Conservation (phyloP, 2,888 invertebrate genomes). For the Ischnus inquisitorius region DNA sequence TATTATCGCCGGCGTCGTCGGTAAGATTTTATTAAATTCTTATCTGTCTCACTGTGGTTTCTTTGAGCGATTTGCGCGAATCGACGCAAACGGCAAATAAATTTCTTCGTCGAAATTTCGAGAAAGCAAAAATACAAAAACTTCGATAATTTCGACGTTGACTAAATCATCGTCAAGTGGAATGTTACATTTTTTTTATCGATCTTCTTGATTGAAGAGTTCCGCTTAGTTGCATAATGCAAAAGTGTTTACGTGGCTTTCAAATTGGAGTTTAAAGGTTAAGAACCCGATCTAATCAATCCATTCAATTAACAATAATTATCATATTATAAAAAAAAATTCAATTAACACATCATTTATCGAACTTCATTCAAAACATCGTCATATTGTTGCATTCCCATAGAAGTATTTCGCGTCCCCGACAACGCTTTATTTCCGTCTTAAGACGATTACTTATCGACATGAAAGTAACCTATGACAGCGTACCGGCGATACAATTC, state of each 20-base stretch:
- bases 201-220: neutral
- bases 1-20: constrained; percentile 79
- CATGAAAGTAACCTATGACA: neutral
- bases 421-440: no score
- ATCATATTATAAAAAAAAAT: neutral
- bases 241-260: neutral
- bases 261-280: neutral
- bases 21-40: constrained; percentile 75
- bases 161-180: neutral
- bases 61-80: neutral
- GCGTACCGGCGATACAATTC: neutral
- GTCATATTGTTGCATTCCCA: neutral
- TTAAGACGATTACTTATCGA: no score
- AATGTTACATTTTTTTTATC: neutral
- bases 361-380: neutral
- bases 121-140: neutral
- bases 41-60: neutral
- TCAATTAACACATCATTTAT: neutral
- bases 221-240: neutral
- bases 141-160: neutral
- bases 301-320: neutral
- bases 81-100: neutral
- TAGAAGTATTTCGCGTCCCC: no score
- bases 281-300: neutral
- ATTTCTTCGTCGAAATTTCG: neutral